Evolutionary conservation across 92 coral and sea anemone genomes (phyloP).

Genomic region (Porites divaricata): DNA sequence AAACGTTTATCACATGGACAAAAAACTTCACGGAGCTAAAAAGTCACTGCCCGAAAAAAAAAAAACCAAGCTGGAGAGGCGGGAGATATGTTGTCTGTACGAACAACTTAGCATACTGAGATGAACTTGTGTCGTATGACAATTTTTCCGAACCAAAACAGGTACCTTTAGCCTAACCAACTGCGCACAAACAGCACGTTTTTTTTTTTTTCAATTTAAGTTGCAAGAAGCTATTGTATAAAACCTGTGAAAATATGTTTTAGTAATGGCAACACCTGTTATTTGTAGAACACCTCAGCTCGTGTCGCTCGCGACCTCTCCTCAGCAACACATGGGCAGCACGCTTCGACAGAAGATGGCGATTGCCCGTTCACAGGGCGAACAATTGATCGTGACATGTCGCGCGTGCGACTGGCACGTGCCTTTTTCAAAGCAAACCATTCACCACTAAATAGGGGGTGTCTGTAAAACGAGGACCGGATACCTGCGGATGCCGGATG

Average conservation of each 20-base stretch:
- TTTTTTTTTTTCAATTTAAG: not conserved
- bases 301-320: not conserved
- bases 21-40: not conserved
- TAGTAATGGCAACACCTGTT: conserved; percentile 23
- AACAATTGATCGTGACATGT: conserved; percentile 12
- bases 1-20: not conserved
- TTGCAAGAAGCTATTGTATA: not conserved
- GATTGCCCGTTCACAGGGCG: conserved; percentile 24
- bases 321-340: conserved; percentile 22
- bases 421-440: conserved; percentile 13
- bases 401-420: conserved; percentile 20
- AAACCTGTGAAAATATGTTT: not conserved
- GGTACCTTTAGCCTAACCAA: not conserved
- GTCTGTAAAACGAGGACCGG: too few species aligned
- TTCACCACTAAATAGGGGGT: conserved; percentile 1
- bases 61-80: not conserved
- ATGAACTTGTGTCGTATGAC: not conserved
- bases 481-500: too few species aligned
- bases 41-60: not conserved
- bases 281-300: conserved; percentile 1
- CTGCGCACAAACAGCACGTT: conserved; percentile 6
- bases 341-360: conserved; percentile 14
- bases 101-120: not conserved
- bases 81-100: not conserved
- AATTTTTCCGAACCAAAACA: conserved; percentile 3